Evolutionary conservation across 2,888 invertebrate genomes (phyloP).

Genomic region (Cheilosia scutellata): DNA sequence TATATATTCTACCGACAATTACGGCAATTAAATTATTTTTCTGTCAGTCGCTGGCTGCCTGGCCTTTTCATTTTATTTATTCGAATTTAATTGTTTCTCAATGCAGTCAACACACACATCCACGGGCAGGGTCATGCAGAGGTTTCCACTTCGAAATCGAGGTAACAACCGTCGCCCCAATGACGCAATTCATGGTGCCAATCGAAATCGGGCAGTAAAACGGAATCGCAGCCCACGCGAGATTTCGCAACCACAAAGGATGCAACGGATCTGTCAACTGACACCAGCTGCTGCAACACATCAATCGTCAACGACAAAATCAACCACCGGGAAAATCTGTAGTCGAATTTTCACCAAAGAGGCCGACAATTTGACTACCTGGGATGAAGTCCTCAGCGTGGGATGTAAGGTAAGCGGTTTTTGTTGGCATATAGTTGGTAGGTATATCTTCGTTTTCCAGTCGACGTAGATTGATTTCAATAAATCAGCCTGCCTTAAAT

Average conservation of each 20-base stretch:
- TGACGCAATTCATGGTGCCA: slow-evolving; percentile 19
- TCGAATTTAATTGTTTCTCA: slow-evolving; percentile 56
- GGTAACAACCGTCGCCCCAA: slow-evolving; percentile 30
- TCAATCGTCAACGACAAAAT: slow-evolving; percentile 33
- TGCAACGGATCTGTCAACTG: slow-evolving; percentile 41
- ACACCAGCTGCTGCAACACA: slow-evolving; percentile 24
- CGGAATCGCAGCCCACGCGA: slow-evolving; percentile 6
- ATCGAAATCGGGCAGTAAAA: slow-evolving; percentile 25
- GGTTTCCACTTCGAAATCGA: slow-evolving; percentile 49
- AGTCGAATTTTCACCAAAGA: slow-evolving; percentile 27
- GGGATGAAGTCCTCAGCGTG: slow-evolving; percentile 46
- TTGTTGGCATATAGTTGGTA: not conserved
- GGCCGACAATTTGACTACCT: slow-evolving; percentile 36
- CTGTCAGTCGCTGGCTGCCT: slow-evolving; percentile 53
- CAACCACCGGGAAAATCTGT: slow-evolving; percentile 34
- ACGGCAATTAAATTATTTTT: slow-evolving; percentile 66
- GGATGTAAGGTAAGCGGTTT: slow-evolving; percentile 41
- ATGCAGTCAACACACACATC: slow-evolving; percentile 4
- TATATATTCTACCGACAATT: slow-evolving; percentile 51
- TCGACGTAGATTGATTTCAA: no score
- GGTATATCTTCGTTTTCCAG: no score
- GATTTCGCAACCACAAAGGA: slow-evolving; percentile 26
- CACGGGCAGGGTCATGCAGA: slow-evolving; percentile 34
- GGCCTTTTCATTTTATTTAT: slow-evolving; percentile 55
- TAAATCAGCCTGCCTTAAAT: no score